Evolutionary conservation across 2,797 vertebrate species (phyloP), one percentile per base, ranked within the genome.

Genomic region (Leptatherina wallacei): DNA sequence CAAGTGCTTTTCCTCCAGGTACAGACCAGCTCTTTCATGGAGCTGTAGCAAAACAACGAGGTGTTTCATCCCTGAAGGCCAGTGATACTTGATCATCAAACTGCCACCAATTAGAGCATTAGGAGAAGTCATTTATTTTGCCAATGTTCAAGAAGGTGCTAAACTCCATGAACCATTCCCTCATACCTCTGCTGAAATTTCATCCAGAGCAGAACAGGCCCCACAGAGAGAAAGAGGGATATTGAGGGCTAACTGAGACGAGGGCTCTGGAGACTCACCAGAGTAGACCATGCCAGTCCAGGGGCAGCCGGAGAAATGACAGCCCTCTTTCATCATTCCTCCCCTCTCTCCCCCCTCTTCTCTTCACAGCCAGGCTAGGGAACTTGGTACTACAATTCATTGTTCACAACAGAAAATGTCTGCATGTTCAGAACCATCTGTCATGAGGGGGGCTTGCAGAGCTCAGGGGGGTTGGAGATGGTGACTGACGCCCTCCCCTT

Each of bases 81-180:
- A 56, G 69, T 80, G 92, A 94, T 93, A 93, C 92, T 90, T 83
- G 90, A 94, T 93, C 91, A 93, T 93, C 88, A 92, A 93, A 91
- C 92, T 90, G 76, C 87, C 77, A 84, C 91, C 91, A 93, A 94
- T 94, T 93, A 93, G 80, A 94, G 91, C 89, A 92, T 93, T 91
- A 93, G 91, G 82, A 92, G 87, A 88, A 93, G 90, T 92, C 88
- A 91, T 92, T 93, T 93, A 92, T 94, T 94, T 92, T 91, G 89
- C 89, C 84, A 81, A 78, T 87, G 89, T 89, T 90, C 81, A 88
- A 91, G 85, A 93, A 92, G 92, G 93, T 91, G 92, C 91, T 92
- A 93, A 93, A 93, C 91, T 93, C 90, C 82, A 79, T 90, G 93
- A 92, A 93, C 88, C 90, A 90, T 91, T 92, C 90, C 89, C 86